phyloP scores from a whole-genome alignment of 2,113 vertebrate species.

The Dromas ardeola region DNA sequence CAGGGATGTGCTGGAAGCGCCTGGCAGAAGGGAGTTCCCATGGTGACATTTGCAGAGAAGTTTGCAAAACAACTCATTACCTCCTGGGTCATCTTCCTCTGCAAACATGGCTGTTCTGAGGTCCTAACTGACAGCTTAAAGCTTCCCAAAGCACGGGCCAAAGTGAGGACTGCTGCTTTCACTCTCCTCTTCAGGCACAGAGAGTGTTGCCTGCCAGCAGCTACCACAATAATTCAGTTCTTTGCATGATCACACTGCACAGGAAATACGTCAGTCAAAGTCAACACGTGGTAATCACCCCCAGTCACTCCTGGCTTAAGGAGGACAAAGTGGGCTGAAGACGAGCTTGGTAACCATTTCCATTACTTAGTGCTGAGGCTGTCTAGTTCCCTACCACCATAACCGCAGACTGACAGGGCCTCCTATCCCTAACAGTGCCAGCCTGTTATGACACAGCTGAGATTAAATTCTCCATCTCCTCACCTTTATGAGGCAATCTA shows the following conservation, averaged over 20 bases:
- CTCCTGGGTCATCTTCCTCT: background rate
- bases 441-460: background rate
- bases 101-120: background rate
- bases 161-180: background rate
- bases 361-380: background rate
- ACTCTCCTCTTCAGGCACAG: background rate
- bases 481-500: background rate
- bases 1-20: constrained; percentile 1
- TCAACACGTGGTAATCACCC: background rate
- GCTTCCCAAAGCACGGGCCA: background rate
- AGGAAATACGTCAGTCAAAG: background rate
- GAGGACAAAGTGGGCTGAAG: background rate
- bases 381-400: background rate
- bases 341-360: background rate
- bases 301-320: background rate
- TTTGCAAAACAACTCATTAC: constrained; percentile 39
- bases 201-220: background rate
- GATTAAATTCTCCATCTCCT: background rate
- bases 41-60: background rate
- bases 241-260: background rate
- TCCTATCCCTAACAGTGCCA: background rate
- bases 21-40: constrained; percentile 7
- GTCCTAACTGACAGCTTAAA: background rate
- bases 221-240: constrained; percentile 1
- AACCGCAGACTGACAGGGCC: background rate